Base-by-base conservation (phyloP, 2,888 invertebrate genomes). In the Cephus pygmeus region DNA sequence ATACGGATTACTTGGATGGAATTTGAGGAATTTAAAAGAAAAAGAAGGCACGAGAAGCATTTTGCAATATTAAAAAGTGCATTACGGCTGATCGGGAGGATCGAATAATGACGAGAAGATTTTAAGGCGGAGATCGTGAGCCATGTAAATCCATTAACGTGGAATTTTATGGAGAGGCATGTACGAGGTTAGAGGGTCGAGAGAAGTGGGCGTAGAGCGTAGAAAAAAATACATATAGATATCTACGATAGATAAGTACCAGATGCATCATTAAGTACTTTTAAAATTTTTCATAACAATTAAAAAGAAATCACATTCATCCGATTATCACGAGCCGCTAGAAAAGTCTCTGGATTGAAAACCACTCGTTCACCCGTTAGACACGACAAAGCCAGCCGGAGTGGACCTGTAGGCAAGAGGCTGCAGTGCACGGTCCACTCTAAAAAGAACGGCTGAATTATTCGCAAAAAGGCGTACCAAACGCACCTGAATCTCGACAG, bases 61-160 rank as follows among this genome's bases (percentile, higher is more conserved):
- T 56, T 56, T 23, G 56, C 56, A 56, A 9, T 56, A 56, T 23
- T 56, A 56, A 56, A 56, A 56, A 56, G 56, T 56, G 56, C 56
- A 56, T 56, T 23, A 9, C 56, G 56, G 56, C 56, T 23, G 23
- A 23, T 40, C 23, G 40, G 40, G 15, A 6, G 40, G 40, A 40
- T 56, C 56, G 56, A 56, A 56, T 56, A 56, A 56, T 56, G 56
- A 56, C 56, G 56, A 56, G 56, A 23, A 56, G 23, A 56, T 56
- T 56, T 56, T 23, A 56, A 56, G 56, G 56, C 56, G 56, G 56
- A 56, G 56, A 23, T 56, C 56, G 56, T 56, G 56, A 56, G 23
- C 81, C 85, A 79, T 78, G 83, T 84, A 83, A 85, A 85, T 84
- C 85, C 84, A 86, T 86, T 86, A 85, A 81, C 81, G 76, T 34